Evolutionary conservation across 2,113 vertebrate genomes (phyloP).

Genomic region (Myodes glareolus): DNA sequence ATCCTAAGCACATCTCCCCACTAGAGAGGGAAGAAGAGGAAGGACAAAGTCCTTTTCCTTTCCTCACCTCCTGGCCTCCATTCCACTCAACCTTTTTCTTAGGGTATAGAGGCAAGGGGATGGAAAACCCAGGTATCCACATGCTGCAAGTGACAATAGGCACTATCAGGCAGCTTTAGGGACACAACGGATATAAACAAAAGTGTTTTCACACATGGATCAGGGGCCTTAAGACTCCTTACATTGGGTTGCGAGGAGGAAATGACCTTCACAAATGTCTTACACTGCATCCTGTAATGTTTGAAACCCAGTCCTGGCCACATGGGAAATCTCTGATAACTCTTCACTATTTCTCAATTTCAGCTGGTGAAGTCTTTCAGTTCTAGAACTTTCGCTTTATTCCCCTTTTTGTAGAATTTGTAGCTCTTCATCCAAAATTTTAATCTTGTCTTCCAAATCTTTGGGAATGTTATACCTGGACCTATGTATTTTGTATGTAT

Average conservation of each 20-base stretch:
- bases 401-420: background rate
- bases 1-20: background rate
- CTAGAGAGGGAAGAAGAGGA: background rate
- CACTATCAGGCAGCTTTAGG: rapidly evolving
- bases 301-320: rapidly evolving
- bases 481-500: background rate
- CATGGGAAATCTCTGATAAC: background rate
- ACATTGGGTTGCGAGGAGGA: too few relatives aligned
- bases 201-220: background rate
- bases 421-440: conserved; percentile 15
- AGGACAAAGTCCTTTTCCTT: background rate
- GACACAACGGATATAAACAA: background rate
- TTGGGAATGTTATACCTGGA: background rate
- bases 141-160: background rate
- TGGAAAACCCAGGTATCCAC: background rate
- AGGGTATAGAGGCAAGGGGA: background rate
- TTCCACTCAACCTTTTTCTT: background rate
- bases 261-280: background rate
- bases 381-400: conserved; percentile 27
- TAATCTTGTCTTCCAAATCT: background rate
- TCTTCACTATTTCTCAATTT: background rate
- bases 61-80: conserved; percentile 3
- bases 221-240: background rate
- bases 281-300: rapidly evolving
- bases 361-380: background rate